Base-by-base conservation (phyloP, 2,113 vertebrate genomes). In the Piaya cayana region DNA sequence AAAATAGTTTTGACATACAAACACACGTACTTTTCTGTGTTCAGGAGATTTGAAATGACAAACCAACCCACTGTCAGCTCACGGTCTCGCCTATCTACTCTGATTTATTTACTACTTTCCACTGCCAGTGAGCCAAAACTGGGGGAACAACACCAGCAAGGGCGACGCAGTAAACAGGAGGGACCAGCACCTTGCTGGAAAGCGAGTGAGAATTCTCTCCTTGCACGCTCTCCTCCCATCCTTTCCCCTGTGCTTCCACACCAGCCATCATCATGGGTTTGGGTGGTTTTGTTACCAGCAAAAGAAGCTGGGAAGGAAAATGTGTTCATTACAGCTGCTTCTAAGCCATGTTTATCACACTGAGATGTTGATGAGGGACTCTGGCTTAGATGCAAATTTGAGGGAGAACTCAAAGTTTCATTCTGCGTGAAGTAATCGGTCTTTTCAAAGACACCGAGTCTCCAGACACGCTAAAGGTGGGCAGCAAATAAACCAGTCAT, bases 1-100 rank as follows among this genome's bases (percentile, higher is more conserved):
- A 49, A 82, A 96, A 81, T 88, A 93, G 90, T 90, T 96, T 84
- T 93, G 93, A 94, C 87, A 80, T 9, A 63, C 60, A 96, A 95
- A 72, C 83, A 71, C 60, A 53, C 81, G 82, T 88, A 90, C 39
- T 60, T 90, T 85, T 95, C 90, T 88, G 79, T 14, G 90, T 90
- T 74, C 0, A 0, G 25, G n/a, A 89, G 84, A 93, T 79, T 5
- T 17, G 74, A 92, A 91, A 91, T 50, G 86, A 96, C 91, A 93
- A 89, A 95, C 60, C 88, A 92, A 84, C 64, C 60, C 64, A 16
- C 88, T 84, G 92, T 86, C 92, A 93, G 91, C 50, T 93, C 64
- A 18, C 2, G 6, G 80, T 60, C 81, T 72, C 43, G 68, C 64
- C 72, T 43, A 49, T 60, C 83, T 52, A 8, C 83, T 86, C 76